A percentile compares a stretch with the other conserved stretches of the same genome.
phyloP scores from a whole-genome alignment of 1,140 invertebrate species.

The Neomicropteryx cornuta region DNA sequence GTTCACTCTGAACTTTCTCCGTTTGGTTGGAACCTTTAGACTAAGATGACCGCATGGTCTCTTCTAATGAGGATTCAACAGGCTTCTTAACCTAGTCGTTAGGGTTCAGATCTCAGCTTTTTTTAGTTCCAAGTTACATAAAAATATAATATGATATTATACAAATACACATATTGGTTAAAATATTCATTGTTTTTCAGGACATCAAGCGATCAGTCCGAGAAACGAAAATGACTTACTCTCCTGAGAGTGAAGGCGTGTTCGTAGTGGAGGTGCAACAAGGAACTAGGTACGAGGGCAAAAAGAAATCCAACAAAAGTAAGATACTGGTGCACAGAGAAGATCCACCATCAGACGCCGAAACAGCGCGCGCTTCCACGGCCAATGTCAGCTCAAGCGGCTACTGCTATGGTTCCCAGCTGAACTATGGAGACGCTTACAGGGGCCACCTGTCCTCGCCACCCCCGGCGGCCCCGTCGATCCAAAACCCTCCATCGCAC shows the following conservation, averaged over 20 bases:
- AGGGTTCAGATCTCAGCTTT: too few species aligned
- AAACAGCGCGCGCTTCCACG: constrained; percentile 22
- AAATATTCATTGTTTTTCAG: constrained; percentile 28
- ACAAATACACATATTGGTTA: too few species aligned
- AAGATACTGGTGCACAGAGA: background rate
- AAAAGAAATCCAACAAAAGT: constrained; percentile 8
- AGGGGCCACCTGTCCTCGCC: constrained; percentile 22
- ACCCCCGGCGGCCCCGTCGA: constrained; percentile 18
- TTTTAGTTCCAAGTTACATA: too few species aligned
- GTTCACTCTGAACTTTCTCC: too few species aligned
- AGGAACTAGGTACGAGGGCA: constrained; percentile 30
- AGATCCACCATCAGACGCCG: too few species aligned
- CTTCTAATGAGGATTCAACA: too few species aligned
- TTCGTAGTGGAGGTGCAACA: constrained; percentile 64
- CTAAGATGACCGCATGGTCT: too few species aligned
- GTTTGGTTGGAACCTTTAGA: too few species aligned
- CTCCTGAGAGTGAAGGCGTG: constrained; percentile 59
- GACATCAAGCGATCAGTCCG: constrained; percentile 53
- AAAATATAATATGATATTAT: too few species aligned
- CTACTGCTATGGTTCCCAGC: background rate
- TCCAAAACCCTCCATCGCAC: constrained; percentile 24
- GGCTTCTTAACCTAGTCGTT: too few species aligned
- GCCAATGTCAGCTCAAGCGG: background rate
- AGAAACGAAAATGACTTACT: constrained; percentile 57
- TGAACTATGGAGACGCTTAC: constrained; percentile 7